Evolutionary conservation across 2,888 invertebrate genomes (phyloP).

Genomic region (Anthophora plumipes): DNA sequence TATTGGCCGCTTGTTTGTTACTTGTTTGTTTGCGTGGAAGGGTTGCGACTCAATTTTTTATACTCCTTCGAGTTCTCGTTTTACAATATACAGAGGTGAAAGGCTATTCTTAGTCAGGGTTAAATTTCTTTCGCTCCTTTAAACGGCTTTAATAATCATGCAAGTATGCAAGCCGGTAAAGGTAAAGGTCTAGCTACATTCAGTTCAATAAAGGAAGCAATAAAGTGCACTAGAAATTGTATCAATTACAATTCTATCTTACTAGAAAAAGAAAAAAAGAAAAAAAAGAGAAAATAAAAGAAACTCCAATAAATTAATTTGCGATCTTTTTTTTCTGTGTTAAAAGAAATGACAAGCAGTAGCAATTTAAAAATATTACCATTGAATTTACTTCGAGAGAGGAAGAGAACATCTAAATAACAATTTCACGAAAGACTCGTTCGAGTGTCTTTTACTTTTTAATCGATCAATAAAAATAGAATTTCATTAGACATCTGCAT

Average conservation of each 20-base stretch:
- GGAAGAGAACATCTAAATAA: too few species aligned
- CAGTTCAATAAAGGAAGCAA: neutral
- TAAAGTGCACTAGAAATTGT: neutral
- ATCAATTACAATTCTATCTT: neutral
- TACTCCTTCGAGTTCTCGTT: neutral
- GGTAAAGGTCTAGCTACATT: constrained; percentile 21
- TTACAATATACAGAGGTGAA: neutral
- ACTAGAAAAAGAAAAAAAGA: neutral
- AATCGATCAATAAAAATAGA: neutral
- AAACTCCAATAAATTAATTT: too few species aligned
- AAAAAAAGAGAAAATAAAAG: too few species aligned
- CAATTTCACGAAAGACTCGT: too few species aligned
- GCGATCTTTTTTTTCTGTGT: too few species aligned
- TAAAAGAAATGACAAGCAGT: too few species aligned
- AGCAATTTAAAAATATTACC: too few species aligned
- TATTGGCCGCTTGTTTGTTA: neutral
- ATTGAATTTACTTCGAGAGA: too few species aligned
- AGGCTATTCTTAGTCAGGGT: constrained; percentile 18
- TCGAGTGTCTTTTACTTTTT: neutral
- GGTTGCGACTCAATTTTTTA: neutral
- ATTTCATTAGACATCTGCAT: neutral
- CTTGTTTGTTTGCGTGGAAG: neutral
- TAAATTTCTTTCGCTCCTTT: constrained; percentile 13
- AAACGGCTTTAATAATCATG: constrained; percentile 9
- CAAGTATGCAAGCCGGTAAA: constrained; percentile 3